Evolutionary conservation across 1,140 invertebrate genomes (phyloP).

Genomic region (Drosophila albomicans): DNA sequence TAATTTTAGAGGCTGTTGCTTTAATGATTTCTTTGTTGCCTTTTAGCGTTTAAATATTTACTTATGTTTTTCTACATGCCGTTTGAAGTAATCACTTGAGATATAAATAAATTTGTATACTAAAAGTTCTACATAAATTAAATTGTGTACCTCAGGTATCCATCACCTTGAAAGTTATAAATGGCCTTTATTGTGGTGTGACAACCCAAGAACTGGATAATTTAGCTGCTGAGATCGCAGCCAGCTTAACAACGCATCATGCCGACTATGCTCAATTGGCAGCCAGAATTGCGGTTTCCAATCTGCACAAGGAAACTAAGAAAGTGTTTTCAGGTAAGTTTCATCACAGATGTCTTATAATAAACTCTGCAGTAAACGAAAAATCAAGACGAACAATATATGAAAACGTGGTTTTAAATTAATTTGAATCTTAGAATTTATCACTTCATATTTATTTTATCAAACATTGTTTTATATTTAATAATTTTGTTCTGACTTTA

Average conservation of each 20-base stretch:
- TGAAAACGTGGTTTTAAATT: too few relatives aligned
- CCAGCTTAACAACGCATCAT: slow-evolving; percentile 97
- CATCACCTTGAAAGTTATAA: slow-evolving; percentile 95
- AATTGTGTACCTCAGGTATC: slow-evolving; percentile 86
- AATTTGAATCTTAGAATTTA: too few relatives aligned
- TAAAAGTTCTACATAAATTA: too few relatives aligned
- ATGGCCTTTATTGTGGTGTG: slow-evolving; percentile 97
- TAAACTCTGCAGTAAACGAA: not conserved
- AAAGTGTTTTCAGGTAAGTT: slow-evolving; percentile 93
- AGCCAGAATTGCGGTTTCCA: slow-evolving; percentile 97
- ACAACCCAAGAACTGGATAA: slow-evolving; percentile 99
- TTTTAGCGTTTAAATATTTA: too few relatives aligned
- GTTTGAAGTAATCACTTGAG: too few relatives aligned
- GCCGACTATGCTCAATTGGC: slow-evolving; percentile 98
- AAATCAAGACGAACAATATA: too few relatives aligned
- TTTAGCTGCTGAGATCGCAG: slow-evolving; percentile 97
- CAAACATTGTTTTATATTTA: too few relatives aligned
- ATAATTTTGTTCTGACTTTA: not conserved
- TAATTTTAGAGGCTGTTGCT: too few relatives aligned
- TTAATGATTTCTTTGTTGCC: too few relatives aligned
- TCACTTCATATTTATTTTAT: too few relatives aligned
- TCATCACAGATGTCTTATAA: not conserved
- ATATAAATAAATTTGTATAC: too few relatives aligned
- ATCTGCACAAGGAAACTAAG: slow-evolving; percentile 98
- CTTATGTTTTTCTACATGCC: too few relatives aligned